Percentiles rank a stretch among this genome's conserved stretches.
phyloP scores from a whole-genome alignment of 1,140 invertebrate genomes.

The Drosophila fuyamai region DNA sequence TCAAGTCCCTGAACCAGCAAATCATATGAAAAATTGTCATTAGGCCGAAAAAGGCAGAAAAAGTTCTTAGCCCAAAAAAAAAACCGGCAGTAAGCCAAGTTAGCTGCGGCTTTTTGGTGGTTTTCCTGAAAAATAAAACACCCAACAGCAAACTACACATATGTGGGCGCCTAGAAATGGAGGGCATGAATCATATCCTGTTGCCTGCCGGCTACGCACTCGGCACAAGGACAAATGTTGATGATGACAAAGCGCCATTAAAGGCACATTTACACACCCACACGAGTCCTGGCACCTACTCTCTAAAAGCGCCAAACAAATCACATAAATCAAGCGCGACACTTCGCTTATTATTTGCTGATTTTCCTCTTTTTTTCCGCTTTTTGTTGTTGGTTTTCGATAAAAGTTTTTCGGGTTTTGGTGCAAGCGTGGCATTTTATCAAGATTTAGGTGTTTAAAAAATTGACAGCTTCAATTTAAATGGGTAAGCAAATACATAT shows the following conservation, averaged over 20 bases:
- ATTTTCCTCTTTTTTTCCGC: conserved; percentile 52
- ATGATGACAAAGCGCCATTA: conserved; percentile 83
- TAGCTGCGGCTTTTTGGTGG: conserved; percentile 59
- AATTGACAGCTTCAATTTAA: conserved; percentile 41
- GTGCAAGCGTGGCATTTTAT: conserved; percentile 24
- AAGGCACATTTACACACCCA: conserved; percentile 74
- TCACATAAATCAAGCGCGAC: conserved; percentile 79
- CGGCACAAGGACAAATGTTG: conserved; percentile 79
- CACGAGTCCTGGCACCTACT: conserved; percentile 57
- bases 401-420: conserved; percentile 37
- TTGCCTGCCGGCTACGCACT: conserved; percentile 68
- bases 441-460: conserved; percentile 62
- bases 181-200: conserved; percentile 75
- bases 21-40: conserved; percentile 78
- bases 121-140: conserved; percentile 14
- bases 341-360: conserved; percentile 80
- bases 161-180: conserved; percentile 50
- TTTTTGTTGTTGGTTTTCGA: conserved; percentile 8
- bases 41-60: conserved; percentile 45
- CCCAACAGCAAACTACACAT: conserved; percentile 31
- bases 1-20: conserved; percentile 49
- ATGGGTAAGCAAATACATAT: conserved; percentile 18
- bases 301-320: conserved; percentile 63
- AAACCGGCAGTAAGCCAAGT: conserved; percentile 51
- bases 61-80: conserved; percentile 34